Evolutionary conservation across 2,797 vertebrate species (phyloP).

Genomic region (Rhinichthys osculus): DNA sequence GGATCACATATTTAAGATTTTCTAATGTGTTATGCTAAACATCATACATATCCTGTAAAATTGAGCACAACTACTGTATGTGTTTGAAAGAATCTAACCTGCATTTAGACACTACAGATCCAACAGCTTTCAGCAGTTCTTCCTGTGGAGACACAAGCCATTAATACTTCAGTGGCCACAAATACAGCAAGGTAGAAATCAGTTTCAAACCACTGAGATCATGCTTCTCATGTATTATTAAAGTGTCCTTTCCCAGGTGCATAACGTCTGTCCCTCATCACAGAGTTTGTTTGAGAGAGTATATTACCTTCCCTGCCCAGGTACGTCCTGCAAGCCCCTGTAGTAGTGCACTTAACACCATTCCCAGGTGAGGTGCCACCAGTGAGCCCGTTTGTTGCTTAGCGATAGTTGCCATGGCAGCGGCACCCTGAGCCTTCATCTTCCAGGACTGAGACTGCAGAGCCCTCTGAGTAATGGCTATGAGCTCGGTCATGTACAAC

Average conservation of each 20-base stretch:
- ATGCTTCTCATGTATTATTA: background rate
- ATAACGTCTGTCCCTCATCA: background rate
- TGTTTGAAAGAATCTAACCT: slow-evolving; percentile 75
- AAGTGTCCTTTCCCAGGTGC: background rate
- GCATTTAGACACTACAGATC: slow-evolving; percentile 89
- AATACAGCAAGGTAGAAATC: background rate
- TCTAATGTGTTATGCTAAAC: background rate
- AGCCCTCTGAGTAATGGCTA: slow-evolving; percentile 91
- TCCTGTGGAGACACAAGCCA: slow-evolving; percentile 78
- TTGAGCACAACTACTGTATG: background rate
- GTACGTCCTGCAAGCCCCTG: slow-evolving; percentile 93
- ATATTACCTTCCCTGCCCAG: slow-evolving; percentile 92
- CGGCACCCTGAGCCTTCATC: slow-evolving; percentile 97
- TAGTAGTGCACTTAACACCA: slow-evolving; percentile 88
- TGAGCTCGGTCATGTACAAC: slow-evolving; percentile 95
- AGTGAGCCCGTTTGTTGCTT: slow-evolving; percentile 91
- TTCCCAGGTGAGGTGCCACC: slow-evolving; percentile 90
- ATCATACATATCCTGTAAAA: background rate
- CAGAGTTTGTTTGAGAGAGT: background rate
- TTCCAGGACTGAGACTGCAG: slow-evolving; percentile 98
- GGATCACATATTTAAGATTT: background rate
- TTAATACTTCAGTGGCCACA: slow-evolving; percentile 41
- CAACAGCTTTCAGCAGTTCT: slow-evolving; percentile 93
- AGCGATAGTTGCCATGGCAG: slow-evolving; percentile 95
- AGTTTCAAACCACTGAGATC: background rate